A percentile compares a stretch with the other conserved stretches of the same genome.
These are phyloP conservation scores for Megaceryle torquata DNA, from an alignment of 2,113 vertebrate species.

Conservation along the genomic window DNA sequence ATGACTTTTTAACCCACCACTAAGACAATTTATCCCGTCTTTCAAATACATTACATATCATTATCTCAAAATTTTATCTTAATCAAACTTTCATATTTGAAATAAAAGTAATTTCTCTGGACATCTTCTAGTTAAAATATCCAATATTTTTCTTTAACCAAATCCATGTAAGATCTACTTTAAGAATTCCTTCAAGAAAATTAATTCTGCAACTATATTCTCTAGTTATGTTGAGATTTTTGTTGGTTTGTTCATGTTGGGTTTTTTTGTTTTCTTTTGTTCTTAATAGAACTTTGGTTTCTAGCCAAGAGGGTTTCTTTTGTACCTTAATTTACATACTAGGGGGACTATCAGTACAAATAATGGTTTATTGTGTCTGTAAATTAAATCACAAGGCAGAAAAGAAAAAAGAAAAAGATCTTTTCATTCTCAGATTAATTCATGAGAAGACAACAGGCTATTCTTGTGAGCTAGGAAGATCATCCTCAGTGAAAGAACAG, in stretches of 20 bases:
- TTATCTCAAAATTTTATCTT: background rate
- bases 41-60: background rate
- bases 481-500: background rate
- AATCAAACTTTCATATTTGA: background rate
- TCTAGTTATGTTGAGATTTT: rapidly evolving
- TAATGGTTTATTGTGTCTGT: background rate
- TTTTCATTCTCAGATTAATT: background rate
- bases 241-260: background rate
- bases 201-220: background rate
- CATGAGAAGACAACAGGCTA: background rate
- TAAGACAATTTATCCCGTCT: background rate
- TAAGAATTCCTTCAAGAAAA: background rate
- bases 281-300: background rate
- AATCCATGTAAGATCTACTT: background rate
- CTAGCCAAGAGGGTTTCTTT: background rate
- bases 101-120: background rate
- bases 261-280: background rate
- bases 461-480: background rate
- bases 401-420: background rate
- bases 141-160: background rate
- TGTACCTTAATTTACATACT: background rate
- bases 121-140: background rate
- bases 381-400: background rate
- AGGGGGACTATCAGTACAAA: background rate
- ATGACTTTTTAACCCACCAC: background rate